Conservation (phyloP, 2,797 vertebrate species). For the Ctenosaura bakeri region DNA sequence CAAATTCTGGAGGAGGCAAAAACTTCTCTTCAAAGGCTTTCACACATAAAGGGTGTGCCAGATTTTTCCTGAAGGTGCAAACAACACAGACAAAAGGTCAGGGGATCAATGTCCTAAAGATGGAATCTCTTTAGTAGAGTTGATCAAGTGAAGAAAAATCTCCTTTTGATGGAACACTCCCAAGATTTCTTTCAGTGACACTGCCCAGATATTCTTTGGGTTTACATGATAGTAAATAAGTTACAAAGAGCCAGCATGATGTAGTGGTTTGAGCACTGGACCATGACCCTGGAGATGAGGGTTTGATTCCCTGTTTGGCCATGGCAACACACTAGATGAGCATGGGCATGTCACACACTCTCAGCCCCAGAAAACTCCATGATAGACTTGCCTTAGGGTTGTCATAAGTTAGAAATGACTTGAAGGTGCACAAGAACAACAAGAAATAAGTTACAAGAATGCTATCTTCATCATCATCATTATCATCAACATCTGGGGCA, state of each 20-base stretch:
- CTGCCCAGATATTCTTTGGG: background rate
- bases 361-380: no score
- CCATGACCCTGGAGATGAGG: no score
- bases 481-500: no score
- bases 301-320: no score
- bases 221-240: background rate
- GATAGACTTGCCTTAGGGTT: no score
- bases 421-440: no score
- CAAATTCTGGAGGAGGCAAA: background rate
- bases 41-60: conserved; percentile 3
- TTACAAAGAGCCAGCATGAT: background rate
- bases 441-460: background rate
- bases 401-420: no score
- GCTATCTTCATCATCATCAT: background rate
- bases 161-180: background rate
- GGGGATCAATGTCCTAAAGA: background rate
- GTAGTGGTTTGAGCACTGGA: no score
- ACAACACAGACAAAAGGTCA: background rate
- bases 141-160: background rate
- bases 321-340: no score
- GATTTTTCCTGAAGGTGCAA: background rate
- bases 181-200: no score
- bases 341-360: no score
- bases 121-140: background rate
- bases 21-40: background rate